These are phyloP conservation scores for Pungitius pungitius DNA, from an alignment of 2,113 vertebrate species.

Conservation along the genomic window DNA sequence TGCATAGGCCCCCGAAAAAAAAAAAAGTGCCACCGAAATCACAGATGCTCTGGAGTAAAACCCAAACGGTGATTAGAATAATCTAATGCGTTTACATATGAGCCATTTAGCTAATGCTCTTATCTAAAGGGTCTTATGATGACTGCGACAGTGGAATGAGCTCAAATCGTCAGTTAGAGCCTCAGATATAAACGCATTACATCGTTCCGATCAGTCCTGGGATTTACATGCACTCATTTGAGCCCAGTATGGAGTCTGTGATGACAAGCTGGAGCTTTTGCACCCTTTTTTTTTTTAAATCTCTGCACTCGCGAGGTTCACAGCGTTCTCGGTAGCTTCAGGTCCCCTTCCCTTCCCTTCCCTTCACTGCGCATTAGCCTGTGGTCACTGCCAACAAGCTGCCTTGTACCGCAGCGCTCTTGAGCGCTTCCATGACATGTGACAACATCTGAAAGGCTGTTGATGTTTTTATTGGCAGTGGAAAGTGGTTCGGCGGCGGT, in stretches of 20 bases:
- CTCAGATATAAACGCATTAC: conserved; percentile 20
- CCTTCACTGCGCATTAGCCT: conserved; percentile 2
- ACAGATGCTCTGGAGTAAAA: conserved; percentile 28
- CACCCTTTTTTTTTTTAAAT: not conserved
- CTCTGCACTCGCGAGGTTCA: not conserved
- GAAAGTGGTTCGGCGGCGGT: not conserved
- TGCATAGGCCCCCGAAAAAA: conserved; percentile 17
- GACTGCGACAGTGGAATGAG: conserved; percentile 23
- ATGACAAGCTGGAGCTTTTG: conserved; percentile 1
- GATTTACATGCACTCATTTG: conserved; percentile 33
- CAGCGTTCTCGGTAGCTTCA: not conserved
- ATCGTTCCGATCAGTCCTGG: conserved; percentile 31
- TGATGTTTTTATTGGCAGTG: conserved; percentile 10
- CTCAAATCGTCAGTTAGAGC: conserved; percentile 40
- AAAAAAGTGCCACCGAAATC: conserved; percentile 11
- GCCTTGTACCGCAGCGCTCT: not conserved
- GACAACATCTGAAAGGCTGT: not conserved
- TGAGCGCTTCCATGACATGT: not conserved
- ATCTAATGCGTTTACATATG: conserved; percentile 55
- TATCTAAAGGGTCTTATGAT: conserved; percentile 53
- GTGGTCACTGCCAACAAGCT: conserved; percentile 25
- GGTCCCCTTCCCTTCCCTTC: not conserved
- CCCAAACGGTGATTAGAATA: conserved; percentile 42
- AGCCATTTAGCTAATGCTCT: conserved; percentile 59
- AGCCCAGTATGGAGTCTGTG: conserved; percentile 13